Conservation (phyloP, 2,113 vertebrate genomes). For the Spea bombifrons region DNA sequence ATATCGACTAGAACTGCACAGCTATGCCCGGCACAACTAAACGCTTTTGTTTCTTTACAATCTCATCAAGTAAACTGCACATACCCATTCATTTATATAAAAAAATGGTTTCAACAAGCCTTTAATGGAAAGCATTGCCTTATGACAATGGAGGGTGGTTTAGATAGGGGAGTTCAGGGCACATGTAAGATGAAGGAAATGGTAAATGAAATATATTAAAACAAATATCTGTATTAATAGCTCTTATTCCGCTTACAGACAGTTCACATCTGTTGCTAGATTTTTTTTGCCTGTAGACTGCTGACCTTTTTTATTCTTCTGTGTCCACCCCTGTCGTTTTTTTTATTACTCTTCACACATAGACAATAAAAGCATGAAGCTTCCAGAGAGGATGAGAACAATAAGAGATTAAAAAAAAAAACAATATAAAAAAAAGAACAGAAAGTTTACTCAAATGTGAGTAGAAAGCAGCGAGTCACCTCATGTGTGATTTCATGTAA, state of each 20-base stretch:
- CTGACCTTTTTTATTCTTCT: constrained; percentile 21
- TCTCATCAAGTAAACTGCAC: no score
- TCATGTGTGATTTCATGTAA: background rate
- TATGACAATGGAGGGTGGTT: no score
- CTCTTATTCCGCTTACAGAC: background rate
- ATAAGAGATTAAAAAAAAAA: background rate
- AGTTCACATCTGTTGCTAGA: constrained; percentile 22
- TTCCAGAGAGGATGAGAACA: background rate
- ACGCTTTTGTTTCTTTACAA: no score
- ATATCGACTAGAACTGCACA: no score
- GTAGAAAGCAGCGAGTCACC: constrained; percentile 4
- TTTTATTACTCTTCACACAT: constrained; percentile 11
- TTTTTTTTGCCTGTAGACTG: constrained; percentile 20
- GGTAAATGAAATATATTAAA: no score
- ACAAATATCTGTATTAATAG: no score
- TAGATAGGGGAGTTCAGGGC: no score
- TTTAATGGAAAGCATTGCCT: no score
- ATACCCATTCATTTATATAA: no score
- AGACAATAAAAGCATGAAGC: constrained; percentile 19
- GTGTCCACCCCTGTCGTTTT: background rate
- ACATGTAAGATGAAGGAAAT: no score
- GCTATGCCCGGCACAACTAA: no score
- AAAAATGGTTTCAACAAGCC: no score
- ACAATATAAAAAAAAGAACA: constrained; percentile 3
- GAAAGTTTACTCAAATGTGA: constrained; percentile 32